A percentile compares a stretch with the other conserved stretches of the same genome.
phyloP scores from a whole-genome alignment of 1,140 invertebrate species.

The Drosophila pectinifera region DNA sequence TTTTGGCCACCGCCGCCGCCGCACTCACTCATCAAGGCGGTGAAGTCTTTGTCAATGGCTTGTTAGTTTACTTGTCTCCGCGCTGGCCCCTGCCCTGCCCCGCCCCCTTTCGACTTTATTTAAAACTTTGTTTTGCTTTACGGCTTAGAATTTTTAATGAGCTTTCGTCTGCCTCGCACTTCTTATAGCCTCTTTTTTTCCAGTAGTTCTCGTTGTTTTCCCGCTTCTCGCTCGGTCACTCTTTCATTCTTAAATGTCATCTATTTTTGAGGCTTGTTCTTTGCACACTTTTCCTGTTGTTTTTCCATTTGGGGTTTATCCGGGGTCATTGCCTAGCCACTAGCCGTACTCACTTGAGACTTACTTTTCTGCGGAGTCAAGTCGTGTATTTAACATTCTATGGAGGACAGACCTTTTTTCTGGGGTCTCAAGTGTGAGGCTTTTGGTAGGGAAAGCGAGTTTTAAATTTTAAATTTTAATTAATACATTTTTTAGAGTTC shows the following conservation, averaged over 20 bases:
- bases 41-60: slow-evolving; percentile 70
- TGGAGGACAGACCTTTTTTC: slow-evolving; percentile 12
- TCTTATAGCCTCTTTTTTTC: slow-evolving; percentile 16
- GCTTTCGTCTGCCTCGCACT: slow-evolving; percentile 70
- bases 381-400: slow-evolving; percentile 16
- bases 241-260: slow-evolving; percentile 73
- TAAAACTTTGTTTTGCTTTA: slow-evolving; percentile 82
- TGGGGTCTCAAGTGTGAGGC: slow-evolving; percentile 1
- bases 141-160: slow-evolving; percentile 81
- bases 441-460: slow-evolving; percentile 4
- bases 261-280: slow-evolving; percentile 60
- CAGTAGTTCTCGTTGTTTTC: slow-evolving; percentile 39
- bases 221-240: slow-evolving; percentile 51
- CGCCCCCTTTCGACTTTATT: slow-evolving; percentile 62
- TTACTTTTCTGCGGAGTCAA: slow-evolving; percentile 16
- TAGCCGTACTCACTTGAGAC: slow-evolving; percentile 40
- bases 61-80: slow-evolving; percentile 72
- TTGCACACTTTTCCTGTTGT: slow-evolving; percentile 34
- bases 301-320: slow-evolving; percentile 37
- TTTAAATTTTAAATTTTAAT: too few species aligned
- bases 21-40: slow-evolving; percentile 37
- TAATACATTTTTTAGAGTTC: too few species aligned
- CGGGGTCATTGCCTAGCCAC: slow-evolving; percentile 70
- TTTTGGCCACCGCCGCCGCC: slow-evolving; percentile 27
- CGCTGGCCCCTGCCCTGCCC: too few species aligned